These are phyloP conservation scores for Baryphthengus martii DNA, from an alignment of 2,113 vertebrate genomes.

Conservation along the genomic window DNA sequence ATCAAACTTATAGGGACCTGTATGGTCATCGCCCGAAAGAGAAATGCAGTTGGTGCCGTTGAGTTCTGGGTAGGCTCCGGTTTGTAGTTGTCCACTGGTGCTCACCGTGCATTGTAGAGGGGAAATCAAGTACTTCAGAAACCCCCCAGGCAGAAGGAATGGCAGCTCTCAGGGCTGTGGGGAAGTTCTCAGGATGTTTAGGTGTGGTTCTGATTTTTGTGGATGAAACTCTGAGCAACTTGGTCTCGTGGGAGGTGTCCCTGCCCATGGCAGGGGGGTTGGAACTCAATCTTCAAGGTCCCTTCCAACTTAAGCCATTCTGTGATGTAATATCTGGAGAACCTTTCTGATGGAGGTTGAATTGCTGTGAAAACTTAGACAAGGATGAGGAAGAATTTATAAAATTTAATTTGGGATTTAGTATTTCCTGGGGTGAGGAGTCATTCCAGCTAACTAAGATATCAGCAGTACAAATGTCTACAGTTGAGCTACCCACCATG, in stretches of 20 bases:
- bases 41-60: rapidly evolving
- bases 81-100: neutral
- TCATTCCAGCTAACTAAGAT: neutral
- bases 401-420: neutral
- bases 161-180: neutral
- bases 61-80: neutral
- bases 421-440: neutral
- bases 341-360: no score
- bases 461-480: neutral
- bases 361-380: neutral
- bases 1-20: rapidly evolving
- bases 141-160: neutral
- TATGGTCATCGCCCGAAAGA: rapidly evolving
- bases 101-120: no score
- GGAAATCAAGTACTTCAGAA: neutral
- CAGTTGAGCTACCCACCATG: neutral
- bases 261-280: no score
- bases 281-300: no score
- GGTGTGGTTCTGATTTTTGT: neutral
- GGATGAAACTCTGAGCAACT: no score
- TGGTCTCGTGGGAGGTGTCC: no score
- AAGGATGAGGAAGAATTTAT: neutral
- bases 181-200: neutral
- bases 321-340: neutral
- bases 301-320: no score